Base-by-base conservation (phyloP, 30 jellyfish, hydroid and myxozoan species). In the Hydra vulgaris region DNA sequence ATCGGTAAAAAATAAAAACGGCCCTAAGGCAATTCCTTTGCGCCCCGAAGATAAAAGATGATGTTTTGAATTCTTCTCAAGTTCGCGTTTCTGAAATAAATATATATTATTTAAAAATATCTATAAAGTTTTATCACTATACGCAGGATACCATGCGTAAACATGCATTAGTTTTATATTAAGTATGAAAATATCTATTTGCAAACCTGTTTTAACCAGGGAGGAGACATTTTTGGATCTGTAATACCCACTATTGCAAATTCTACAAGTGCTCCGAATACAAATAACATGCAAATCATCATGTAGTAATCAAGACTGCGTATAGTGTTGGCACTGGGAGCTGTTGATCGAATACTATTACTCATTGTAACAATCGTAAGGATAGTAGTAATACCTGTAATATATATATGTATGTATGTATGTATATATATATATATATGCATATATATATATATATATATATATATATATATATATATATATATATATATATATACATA, bases 181-280 rank as follows among this genome's bases (percentile, higher is more conserved):
- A n/a, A n/a, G n/a, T n/a, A n/a, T n/a, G n/a, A n/a, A n/a, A n/a
- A n/a, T 40, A 40, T 12, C 5, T 40, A 3, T 40, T 40, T 40
- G 61, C 61, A 5, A 3, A 40, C 61, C 61, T 40, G 5, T 5
- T 40, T 40, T 40, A 40, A 12, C 61, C 61, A 40, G 12, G 61
- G 12, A 40, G 61, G 5, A 12, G 61, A 40, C 61, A 40, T 40
- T 26, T 88, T 82, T 26, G 79, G 78, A 70, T 89, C 95, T 23
- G 96, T 89, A 20, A 83, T 84, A 23, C 96, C 96, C 54, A 89
- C 96, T 0, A 82, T 83, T 18, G 96, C 96, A 71, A 72, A 89
- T 61, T 89, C 96, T 18, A 80, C 95, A 0, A 89, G 85, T 0
- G 96, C 96, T 70, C 90, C 95, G 71, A 89, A 89, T 7, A 89